Evolutionary conservation across 2,113 vertebrate species (phyloP), one percentile per base, ranked within the genome.

Genomic region (Nesoenas mayeri): DNA sequence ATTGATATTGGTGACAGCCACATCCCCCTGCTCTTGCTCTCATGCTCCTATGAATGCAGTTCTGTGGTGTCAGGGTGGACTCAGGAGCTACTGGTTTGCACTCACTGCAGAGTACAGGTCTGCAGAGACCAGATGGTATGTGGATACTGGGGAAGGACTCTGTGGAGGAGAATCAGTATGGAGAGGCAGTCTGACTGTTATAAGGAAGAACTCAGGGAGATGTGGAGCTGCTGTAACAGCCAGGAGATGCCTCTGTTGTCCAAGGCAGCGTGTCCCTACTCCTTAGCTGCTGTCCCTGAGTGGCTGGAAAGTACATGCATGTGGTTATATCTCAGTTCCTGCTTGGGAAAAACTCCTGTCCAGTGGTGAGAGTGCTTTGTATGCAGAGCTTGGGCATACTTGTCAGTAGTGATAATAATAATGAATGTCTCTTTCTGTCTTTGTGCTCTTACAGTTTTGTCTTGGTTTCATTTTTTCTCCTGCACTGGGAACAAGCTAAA

Each of bases 391-490:
- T 83, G 79, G 67, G 38, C 1, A 2, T 62, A 38, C 47, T 90
- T 93, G 85, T 88, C 64, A 80, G 50, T 85, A 93, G 71, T 71
- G 32, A 82, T 88, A 74, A 85, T 54, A 85, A 50, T 92, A 93
- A 91, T 92, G 50, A 89, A 32, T 53, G 75, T 80, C 85, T 67
- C 85, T 74, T 79, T 73, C 18, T 81, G 5, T 70, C 19, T 80
- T 79, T 86, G 24, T 92, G 42, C 44, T 78, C 9, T 36, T 90
- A 72, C 0, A 0, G 14, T n/a, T 96, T 93, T 86, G 67, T 90
- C 91, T 94, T 84, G 12, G 4, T 54, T 89, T 86, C 48, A 21
- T 79, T 38, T 62, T 51, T 62, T 51, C 26, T 31, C 15, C 75
- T 85, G 16, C 31, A 57, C 24, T 79, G 40, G 72, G 72, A 95